These are phyloP conservation scores for Heliconius ismenius DNA, from an alignment of 2,888 invertebrate genomes.

Conservation along the genomic window DNA sequence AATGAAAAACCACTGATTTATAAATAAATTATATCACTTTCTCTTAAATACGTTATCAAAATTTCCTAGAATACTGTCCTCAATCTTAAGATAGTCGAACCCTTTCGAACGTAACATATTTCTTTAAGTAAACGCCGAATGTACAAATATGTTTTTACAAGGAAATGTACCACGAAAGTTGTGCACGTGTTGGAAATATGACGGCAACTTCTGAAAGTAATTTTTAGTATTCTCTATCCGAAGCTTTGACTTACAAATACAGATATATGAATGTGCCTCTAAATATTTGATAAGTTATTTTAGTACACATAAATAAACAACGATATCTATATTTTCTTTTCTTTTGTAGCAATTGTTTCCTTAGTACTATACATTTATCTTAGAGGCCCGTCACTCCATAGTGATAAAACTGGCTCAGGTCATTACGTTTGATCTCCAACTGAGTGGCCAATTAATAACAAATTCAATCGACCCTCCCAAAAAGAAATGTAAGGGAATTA, in stretches of 20 bases:
- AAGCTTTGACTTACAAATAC: constrained; percentile 27
- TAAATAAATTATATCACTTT: background rate
- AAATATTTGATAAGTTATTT: constrained; percentile 26
- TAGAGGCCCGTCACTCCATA: background rate
- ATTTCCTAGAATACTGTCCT: background rate
- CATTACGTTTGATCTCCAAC: constrained; percentile 18
- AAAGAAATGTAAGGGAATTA: constrained; percentile 36
- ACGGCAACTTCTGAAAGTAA: constrained; percentile 33
- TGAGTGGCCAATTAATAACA: constrained; percentile 28
- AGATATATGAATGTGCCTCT: background rate
- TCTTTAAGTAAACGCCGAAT: constrained; percentile 21
- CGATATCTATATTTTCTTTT: background rate
- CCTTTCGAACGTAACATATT: constrained; percentile 15
- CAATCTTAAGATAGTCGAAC: constrained; percentile 17
- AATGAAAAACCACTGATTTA: background rate
- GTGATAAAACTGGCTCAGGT: constrained; percentile 14
- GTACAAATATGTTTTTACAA: constrained; percentile 29
- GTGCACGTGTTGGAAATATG: constrained; percentile 31
- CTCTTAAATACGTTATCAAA: background rate
- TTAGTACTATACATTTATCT: background rate
- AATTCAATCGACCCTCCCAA: constrained; percentile 35
- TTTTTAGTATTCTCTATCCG: constrained; percentile 36
- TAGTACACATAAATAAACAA: constrained; percentile 8
- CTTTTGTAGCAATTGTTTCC: background rate
- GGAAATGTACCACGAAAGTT: constrained; percentile 25